Conservation (phyloP, 2,888 invertebrate species). For the Hermaeophaga mercurialis region DNA sequence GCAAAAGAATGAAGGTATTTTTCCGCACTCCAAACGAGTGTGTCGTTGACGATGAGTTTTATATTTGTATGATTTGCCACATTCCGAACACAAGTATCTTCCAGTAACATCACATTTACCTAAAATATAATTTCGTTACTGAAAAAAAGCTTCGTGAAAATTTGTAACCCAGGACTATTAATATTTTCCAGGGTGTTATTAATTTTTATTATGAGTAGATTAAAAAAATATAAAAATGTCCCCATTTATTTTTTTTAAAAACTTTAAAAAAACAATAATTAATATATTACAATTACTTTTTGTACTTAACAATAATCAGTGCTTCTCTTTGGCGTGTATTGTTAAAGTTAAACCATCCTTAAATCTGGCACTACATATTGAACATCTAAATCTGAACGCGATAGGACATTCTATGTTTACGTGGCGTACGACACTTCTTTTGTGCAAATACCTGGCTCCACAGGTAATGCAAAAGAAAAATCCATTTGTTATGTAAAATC, state of each 20-base stretch:
- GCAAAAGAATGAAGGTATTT: slow-evolving; percentile 25
- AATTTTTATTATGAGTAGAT: too few species aligned
- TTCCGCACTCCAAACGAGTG: slow-evolving; percentile 32
- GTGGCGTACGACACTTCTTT: slow-evolving; percentile 25
- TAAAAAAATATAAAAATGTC: too few species aligned
- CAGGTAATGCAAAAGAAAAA: slow-evolving; percentile 27
- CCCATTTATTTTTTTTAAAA: too few species aligned
- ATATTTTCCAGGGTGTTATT: too few species aligned
- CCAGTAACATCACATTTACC: slow-evolving; percentile 1
- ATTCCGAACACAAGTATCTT: slow-evolving; percentile 28
- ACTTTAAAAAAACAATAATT: too few species aligned
- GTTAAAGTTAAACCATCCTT: slow-evolving; percentile 5
- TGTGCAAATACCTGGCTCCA: slow-evolving; percentile 23
- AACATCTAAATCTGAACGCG: slow-evolving; percentile 15
- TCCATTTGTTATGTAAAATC: slow-evolving; percentile 17
- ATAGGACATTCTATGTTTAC: slow-evolving; percentile 27
- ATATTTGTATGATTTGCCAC: slow-evolving; percentile 32
- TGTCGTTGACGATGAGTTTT: slow-evolving; percentile 28
- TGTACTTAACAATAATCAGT: too few species aligned
- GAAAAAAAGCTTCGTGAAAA: too few species aligned
- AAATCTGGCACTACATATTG: slow-evolving; percentile 17
- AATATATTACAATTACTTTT: too few species aligned
- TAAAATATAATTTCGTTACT: slow-evolving; percentile 9
- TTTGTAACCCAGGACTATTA: too few species aligned
- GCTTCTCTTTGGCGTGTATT: slow-evolving; percentile 11